A percentile compares a stretch with the other conserved stretches of the same genome.
Conservation (phyloP, 2,888 invertebrate genomes). For the Parascotia fuliginaria region DNA sequence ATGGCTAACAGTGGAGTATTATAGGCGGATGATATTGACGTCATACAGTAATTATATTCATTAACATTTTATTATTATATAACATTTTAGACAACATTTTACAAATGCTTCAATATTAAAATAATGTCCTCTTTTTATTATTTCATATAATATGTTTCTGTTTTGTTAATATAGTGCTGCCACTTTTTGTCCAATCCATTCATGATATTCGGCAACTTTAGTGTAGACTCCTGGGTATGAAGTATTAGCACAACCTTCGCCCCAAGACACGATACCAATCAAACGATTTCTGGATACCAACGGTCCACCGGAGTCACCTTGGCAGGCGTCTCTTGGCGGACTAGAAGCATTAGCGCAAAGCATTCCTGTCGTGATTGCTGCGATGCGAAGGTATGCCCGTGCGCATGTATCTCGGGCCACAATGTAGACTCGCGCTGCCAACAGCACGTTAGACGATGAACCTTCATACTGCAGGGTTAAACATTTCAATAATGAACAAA, state of each 20-base stretch:
- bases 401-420: slow-evolving; percentile 68
- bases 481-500: background rate
- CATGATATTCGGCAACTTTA: slow-evolving; percentile 69
- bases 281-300: slow-evolving; percentile 74
- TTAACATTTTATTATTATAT: too few species aligned
- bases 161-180: background rate
- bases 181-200: slow-evolving; percentile 59
- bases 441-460: slow-evolving; percentile 57
- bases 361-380: slow-evolving; percentile 69
- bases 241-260: slow-evolving; percentile 82
- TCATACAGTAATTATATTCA: too few species aligned
- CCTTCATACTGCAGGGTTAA: slow-evolving; percentile 66
- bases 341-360: slow-evolving; percentile 68
- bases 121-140: too few species aligned
- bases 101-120: too few species aligned
- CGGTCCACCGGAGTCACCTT: slow-evolving; percentile 88
- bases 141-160: background rate
- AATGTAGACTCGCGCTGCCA: slow-evolving; percentile 69
- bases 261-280: slow-evolving; percentile 86
- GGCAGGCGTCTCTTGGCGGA: slow-evolving; percentile 76
- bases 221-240: slow-evolving; percentile 86
- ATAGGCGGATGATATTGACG: too few species aligned
- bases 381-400: slow-evolving; percentile 64
- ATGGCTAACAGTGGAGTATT: too few species aligned
- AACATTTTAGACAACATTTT: too few species aligned